Conservation (phyloP, 2,113 vertebrate species). For the Gallinago jamesoni region DNA sequence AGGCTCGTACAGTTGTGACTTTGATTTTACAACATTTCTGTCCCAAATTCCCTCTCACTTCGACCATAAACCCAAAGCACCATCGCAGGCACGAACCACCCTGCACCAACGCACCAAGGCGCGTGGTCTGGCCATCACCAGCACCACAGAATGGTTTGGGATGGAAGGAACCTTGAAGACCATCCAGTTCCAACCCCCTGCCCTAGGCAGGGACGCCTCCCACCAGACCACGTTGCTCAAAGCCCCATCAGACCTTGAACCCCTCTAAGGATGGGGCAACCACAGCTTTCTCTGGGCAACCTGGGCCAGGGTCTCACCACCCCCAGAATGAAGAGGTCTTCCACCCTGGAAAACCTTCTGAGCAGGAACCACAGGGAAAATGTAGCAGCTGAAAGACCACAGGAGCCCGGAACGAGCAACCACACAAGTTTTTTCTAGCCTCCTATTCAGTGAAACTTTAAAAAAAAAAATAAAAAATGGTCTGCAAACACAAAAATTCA, state of each 20-base stretch:
- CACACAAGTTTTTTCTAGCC: not conserved
- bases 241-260: not conserved
- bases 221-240: not conserved
- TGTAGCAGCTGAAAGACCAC: fast-evolving
- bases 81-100: not conserved
- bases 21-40: not conserved
- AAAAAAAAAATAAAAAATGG: not conserved
- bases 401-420: not conserved
- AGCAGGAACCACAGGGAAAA: not conserved
- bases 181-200: not conserved
- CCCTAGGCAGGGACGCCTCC: not conserved
- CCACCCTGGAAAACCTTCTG: not conserved
- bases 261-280: not conserved
- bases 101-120: not conserved
- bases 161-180: not conserved
- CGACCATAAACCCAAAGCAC: not conserved
- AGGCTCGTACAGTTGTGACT: not conserved
- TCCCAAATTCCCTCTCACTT: not conserved
- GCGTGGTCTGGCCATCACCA: fast-evolving
- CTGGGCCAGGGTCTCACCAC: not conserved
- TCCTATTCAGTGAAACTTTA: not conserved
- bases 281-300: not conserved
- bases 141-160: not conserved
- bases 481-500: not conserved
- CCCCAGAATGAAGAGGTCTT: not conserved